Conservation (phyloP, 92 coral and sea anemone species). For the Scolanthus callimorphus region DNA sequence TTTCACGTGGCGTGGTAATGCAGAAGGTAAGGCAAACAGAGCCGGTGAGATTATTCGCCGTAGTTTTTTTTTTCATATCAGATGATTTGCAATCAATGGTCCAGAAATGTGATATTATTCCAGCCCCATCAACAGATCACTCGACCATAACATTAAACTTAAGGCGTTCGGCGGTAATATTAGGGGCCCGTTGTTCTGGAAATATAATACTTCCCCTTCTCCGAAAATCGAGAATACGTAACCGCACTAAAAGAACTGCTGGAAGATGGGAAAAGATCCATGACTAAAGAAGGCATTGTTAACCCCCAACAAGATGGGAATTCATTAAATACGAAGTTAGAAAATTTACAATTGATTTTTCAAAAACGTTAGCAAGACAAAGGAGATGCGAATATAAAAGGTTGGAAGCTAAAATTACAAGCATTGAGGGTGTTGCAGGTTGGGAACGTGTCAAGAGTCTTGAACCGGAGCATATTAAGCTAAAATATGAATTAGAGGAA, state of each 20-base stretch:
- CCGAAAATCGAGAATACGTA: background rate
- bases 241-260: background rate
- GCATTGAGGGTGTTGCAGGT: background rate
- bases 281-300: background rate
- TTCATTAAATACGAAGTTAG: slow-evolving; percentile 24
- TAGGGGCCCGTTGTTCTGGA: slow-evolving; percentile 23
- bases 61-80: slow-evolving; percentile 7
- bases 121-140: slow-evolving; percentile 21
- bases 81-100: slow-evolving; percentile 15
- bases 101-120: slow-evolving; percentile 5
- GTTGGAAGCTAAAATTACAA: slow-evolving; percentile 5
- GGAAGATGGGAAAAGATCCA: background rate
- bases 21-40: slow-evolving; percentile 1
- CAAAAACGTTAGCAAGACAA: slow-evolving; percentile 5
- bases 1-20: slow-evolving; percentile 13
- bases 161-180: slow-evolving; percentile 1
- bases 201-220: slow-evolving; percentile 13
- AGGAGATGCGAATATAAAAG: slow-evolving; percentile 2
- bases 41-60: slow-evolving; percentile 4
- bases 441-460: background rate
- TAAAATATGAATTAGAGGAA: background rate
- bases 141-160: slow-evolving; percentile 8
- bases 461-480: background rate
- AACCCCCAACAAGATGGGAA: slow-evolving; percentile 27
- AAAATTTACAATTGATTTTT: slow-evolving; percentile 6